Base-by-base conservation (phyloP, 2,113 vertebrate genomes). In the Propithecus coquereli region DNA sequence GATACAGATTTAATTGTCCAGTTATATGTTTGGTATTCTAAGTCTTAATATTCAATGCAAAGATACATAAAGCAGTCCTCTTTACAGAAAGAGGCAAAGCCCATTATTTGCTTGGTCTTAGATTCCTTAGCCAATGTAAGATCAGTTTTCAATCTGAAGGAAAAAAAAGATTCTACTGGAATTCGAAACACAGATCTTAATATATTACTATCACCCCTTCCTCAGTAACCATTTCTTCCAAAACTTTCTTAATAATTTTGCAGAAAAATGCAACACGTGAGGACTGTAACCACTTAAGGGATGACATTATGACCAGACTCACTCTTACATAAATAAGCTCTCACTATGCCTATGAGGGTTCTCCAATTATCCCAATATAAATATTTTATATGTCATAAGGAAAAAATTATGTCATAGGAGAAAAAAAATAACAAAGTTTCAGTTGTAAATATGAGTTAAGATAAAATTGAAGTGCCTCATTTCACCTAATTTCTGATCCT, bases 401-500 rank as follows among this genome's bases (percentile, higher is more conserved):
- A 86, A 77, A 86, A 84, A 40, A 65, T 37, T 77, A 43, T 23
- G 13, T 54, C 68, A 70, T 1, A 61, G 18, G 16, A 20, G 25
- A 30, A 52, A 68, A 68, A 82, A 83, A 81, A 76, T 52, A 54
- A 79, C 37, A 37, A 50, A 17, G 25, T 59, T 91, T 71, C 34
- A 43, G 10, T 66, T 59, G 7, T 73, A 54, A 97, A 52, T 32
- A 63, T 50, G 18, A 76, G 13, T n/a, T 52, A 90, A 71, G n/a
- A 43, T 40, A 20, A 77, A 34, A 77, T n/a, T 17, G 47, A 63
- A 84, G 79, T 43, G 27, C 7, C 34, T 40, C 50, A 68, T 85
- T 96, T 96, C 94, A 57, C 30, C 37, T 86, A 13, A 82, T 45
- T 89, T 91, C 61, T 83, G 73, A 12, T 88, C 30, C 50, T 93